Percentiles rank a stretch among this genome's conserved stretches.
phyloP scores from a whole-genome alignment of 2,797 vertebrate species.

The Fistularia commersonii region DNA sequence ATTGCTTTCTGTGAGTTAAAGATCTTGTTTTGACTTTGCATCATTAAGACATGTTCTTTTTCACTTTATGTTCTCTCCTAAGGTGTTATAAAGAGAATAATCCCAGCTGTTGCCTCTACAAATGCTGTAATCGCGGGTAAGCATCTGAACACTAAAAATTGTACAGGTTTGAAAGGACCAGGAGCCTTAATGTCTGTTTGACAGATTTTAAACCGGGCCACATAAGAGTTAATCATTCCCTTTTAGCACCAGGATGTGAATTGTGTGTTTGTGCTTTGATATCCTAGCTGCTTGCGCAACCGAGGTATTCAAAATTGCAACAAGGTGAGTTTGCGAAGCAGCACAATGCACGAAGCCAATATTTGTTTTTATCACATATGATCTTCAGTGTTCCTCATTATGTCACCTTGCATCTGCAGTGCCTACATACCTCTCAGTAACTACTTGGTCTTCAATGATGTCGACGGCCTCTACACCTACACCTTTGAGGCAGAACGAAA shows the following conservation, averaged over 20 bases:
- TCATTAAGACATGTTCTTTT: neutral
- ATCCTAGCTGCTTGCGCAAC: conserved; percentile 92
- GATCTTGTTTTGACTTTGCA: too few species aligned
- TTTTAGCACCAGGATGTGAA: neutral
- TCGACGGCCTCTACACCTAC: conserved; percentile 93
- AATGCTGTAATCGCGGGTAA: conserved; percentile 96
- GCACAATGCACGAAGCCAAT: conserved; percentile 5
- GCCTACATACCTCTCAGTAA: conserved; percentile 89
- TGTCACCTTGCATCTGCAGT: conserved; percentile 55
- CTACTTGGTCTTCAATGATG: conserved; percentile 96
- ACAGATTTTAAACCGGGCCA: conserved; percentile 67
- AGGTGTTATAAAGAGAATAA: conserved; percentile 93
- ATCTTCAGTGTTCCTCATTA: neutral
- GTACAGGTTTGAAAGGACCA: too few species aligned
- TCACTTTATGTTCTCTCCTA: conserved; percentile 18
- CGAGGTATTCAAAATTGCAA: conserved; percentile 94
- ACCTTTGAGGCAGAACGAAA: conserved; percentile 96
- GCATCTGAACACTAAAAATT: conserved; percentile 5
- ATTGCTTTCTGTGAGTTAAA: too few species aligned
- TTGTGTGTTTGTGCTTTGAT: conserved; percentile 22
- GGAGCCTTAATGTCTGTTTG: too few species aligned
- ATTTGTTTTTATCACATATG: neutral
- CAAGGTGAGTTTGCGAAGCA: conserved; percentile 77
- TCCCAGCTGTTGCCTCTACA: conserved; percentile 91
- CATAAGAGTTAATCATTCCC: conserved; percentile 28